Base-by-base conservation (phyloP, 2,113 vertebrate genomes). In the Malurus cyaneus region DNA sequence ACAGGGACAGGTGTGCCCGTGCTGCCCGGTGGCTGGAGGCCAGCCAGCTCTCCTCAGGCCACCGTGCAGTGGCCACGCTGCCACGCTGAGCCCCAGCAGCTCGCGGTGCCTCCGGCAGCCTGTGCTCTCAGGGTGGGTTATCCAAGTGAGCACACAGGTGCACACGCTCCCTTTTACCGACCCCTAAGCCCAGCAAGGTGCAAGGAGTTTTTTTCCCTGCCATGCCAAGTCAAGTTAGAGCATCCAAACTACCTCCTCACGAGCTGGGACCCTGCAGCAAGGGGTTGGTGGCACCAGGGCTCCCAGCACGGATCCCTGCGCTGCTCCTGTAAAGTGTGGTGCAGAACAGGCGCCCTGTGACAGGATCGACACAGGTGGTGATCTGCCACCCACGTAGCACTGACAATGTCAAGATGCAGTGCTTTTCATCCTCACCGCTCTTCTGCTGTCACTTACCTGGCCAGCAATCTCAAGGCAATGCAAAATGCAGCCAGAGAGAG, bases 41-140 rank as follows among this genome's bases (percentile, higher is more conserved):
- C 39, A 47, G 86, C 84, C 94, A 89, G 64, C 39, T 91, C 72
- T 19, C 32, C 0, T 86, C 83, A 42, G 93, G 74, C 31, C 2
- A 0, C 88, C 0, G 2, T 2, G 44, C 81, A 23, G 64, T 39
- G 8, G 2, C 36, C 44, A 1, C 14, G 3, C 24, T 1, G 28
- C 2, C 65, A 47, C 0, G 2, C 65, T 16, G 67, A 91, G 80
- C 31, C 53, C 29, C 29, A 4, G 71, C 65, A 73, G 67, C 78
- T 50, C 41, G 2, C 1, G 0, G 23, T 36, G 53, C 31, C 71
- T 36, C 44, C 1, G 0, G 39, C 67, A 53, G 36, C 6, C 89
- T 14, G 4, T 3, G 39, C 13, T 60, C 71, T 64, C 54, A 34
- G 86, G 6, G 8, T 0, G 0, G 32, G 2, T 15, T 20, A 64